phyloP scores from a whole-genome alignment of 2,888 invertebrate genomes.

The Smittia sp. region DNA sequence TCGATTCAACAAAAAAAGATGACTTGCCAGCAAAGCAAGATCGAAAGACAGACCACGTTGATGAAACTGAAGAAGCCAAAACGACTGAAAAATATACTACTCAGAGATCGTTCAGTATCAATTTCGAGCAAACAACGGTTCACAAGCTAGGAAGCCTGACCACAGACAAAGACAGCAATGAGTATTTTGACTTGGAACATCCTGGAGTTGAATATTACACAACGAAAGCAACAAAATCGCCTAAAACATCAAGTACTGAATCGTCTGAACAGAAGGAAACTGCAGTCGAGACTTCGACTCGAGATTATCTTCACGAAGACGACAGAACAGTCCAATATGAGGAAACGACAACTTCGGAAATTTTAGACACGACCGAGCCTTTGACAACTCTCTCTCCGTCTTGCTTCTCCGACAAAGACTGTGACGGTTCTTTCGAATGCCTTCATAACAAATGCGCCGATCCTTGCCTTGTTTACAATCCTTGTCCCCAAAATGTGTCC shows the following conservation, averaged over 20 bases:
- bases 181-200: conserved; percentile 22
- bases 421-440: conserved; percentile 50
- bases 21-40: conserved; percentile 22
- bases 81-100: not conserved
- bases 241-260: not conserved
- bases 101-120: not conserved
- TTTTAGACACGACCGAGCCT: not conserved
- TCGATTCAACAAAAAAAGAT: not conserved
- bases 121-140: not conserved
- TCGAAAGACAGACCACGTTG: too few species aligned
- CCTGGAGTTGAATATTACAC: conserved; percentile 17
- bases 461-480: conserved; percentile 56
- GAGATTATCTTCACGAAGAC: conserved; percentile 11
- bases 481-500: conserved; percentile 52
- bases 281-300: not conserved
- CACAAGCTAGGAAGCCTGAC: not conserved
- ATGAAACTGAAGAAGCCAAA: not conserved
- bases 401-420: conserved; percentile 51
- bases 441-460: conserved; percentile 55
- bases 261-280: not conserved
- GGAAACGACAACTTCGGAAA: conserved; percentile 33
- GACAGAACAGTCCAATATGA: conserved; percentile 26
- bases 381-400: not conserved
- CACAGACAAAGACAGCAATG: not conserved
- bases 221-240: not conserved